Conservation (phyloP, 2,888 invertebrate genomes). For the Xestobium rufovillosum region DNA sequence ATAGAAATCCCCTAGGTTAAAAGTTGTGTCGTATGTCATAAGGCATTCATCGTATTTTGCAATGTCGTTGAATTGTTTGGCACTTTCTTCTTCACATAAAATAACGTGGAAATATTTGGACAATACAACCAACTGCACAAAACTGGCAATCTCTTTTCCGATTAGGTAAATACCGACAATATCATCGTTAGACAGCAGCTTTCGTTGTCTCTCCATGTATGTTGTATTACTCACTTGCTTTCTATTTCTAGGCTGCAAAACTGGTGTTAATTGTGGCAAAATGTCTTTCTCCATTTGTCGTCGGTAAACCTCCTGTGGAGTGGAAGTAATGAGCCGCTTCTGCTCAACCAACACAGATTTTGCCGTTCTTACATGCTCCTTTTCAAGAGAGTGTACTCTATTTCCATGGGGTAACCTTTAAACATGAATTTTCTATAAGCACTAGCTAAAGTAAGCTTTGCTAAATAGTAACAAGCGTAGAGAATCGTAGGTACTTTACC, state of each 20-base stretch:
- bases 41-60: neutral
- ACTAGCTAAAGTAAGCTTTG: too few relatives aligned
- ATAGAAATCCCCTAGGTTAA: conserved; percentile 15
- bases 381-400: conserved; percentile 6
- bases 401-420: conserved; percentile 11
- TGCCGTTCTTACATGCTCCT: conserved; percentile 9
- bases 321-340: neutral
- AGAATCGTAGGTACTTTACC: too few relatives aligned
- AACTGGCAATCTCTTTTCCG: conserved; percentile 4
- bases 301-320: conserved; percentile 7
- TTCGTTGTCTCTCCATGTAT: conserved; percentile 7
- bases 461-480: too few relatives aligned
- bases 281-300: conserved; percentile 4
- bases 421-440: too few relatives aligned
- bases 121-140: conserved; percentile 6
- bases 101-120: conserved; percentile 7
- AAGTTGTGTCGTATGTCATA: conserved; percentile 12
- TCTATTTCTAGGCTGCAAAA: conserved; percentile 7
- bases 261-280: conserved; percentile 6
- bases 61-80: conserved; percentile 2
- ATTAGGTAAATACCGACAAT: conserved; percentile 10
- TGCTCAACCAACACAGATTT: conserved; percentile 4
- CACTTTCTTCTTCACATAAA: conserved; percentile 1
- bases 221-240: conserved; percentile 14
- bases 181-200: conserved; percentile 13